Conservation (phyloP, 2,113 vertebrate genomes). For the Genyomyrus donnyi region DNA sequence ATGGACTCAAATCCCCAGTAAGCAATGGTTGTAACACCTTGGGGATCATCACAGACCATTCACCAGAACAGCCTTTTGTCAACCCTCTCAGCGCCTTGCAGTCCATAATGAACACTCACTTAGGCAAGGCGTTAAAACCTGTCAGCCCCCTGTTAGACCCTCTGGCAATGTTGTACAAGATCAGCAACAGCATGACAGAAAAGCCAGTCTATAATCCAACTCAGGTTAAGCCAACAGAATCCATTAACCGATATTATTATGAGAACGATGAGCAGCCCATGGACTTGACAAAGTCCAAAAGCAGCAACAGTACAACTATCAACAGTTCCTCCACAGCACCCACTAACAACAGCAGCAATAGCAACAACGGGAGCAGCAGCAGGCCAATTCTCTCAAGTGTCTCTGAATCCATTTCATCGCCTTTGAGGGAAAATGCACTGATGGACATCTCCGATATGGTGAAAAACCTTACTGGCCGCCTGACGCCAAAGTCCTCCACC, state of each 20-base stretch:
- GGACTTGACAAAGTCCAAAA: conserved; percentile 95
- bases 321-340: conserved; percentile 33
- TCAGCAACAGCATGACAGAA: conserved; percentile 95
- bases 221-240: conserved; percentile 73
- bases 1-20: conserved; percentile 69
- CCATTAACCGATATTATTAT: conserved; percentile 74
- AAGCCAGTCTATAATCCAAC: conserved; percentile 77
- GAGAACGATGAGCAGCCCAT: conserved; percentile 91
- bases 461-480: conserved; percentile 90
- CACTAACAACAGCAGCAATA: conserved; percentile 45
- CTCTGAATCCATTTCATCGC: conserved; percentile 70
- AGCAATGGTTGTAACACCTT: conserved; percentile 84
- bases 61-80: conserved; percentile 84
- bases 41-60: conserved; percentile 92
- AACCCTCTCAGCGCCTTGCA: conserved; percentile 93
- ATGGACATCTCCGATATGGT: conserved; percentile 99
- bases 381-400: conserved; percentile 60
- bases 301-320: conserved; percentile 46
- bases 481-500: conserved; percentile 96
- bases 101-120: conserved; percentile 97
- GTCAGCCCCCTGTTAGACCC: conserved; percentile 83
- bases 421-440: conserved; percentile 88
- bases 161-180: conserved; percentile 89
- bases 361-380: conserved; percentile 36
- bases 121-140: conserved; percentile 90